Evolutionary conservation across 2,113 vertebrate genomes (phyloP).

Genomic region (Bufo bufo): DNA sequence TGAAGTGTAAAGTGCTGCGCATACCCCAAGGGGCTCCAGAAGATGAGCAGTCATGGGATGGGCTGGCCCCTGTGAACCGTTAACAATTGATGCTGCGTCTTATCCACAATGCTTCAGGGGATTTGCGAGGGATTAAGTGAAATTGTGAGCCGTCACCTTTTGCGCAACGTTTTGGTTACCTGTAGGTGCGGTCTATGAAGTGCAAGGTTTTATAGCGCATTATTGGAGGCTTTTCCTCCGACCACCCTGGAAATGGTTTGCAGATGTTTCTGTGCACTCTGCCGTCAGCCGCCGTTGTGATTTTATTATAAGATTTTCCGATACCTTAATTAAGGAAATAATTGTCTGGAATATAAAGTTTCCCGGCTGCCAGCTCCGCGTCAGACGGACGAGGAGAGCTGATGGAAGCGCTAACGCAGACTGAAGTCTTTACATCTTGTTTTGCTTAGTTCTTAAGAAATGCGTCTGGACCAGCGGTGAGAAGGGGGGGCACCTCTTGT

Average conservation of each 20-base stretch:
- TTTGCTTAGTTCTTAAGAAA: neutral
- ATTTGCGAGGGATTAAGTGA: conserved; percentile 5
- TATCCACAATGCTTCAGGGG: neutral
- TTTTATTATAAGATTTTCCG: conserved; percentile 22
- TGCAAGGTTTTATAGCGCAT: neutral
- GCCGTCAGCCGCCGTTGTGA: neutral
- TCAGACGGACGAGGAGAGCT: neutral
- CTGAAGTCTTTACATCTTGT: neutral
- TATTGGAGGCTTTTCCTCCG: conserved; percentile 20
- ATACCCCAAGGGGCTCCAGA: neutral
- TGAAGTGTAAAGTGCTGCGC: neutral
- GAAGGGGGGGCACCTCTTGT: neutral
- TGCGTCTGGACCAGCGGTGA: neutral
- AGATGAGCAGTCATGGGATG: neutral
- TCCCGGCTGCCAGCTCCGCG: neutral
- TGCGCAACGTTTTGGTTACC: neutral
- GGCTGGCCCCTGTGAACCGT: neutral
- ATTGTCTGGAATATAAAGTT: conserved; percentile 28
- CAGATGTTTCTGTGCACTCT: neutral
- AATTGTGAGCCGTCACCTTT: neutral
- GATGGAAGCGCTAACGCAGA: neutral
- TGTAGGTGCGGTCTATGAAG: neutral
- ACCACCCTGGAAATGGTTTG: conserved; percentile 1
- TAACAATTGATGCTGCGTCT: neutral
- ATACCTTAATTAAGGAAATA: conserved; percentile 24